These are phyloP conservation scores for Thaumatotibia leucotreta DNA, from an alignment of 1,140 invertebrate genomes.

Conservation along the genomic window DNA sequence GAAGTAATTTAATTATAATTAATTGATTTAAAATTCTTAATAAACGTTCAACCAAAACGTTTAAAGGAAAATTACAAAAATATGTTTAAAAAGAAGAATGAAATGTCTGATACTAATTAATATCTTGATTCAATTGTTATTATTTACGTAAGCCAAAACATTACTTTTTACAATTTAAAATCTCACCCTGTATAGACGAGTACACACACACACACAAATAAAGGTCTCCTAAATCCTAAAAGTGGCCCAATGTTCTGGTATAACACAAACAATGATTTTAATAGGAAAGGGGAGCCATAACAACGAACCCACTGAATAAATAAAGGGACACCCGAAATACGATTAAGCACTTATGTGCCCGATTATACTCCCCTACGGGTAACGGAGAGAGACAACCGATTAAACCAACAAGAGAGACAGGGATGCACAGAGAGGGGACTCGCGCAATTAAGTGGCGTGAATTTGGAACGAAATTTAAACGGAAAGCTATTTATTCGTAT, in stretches of 20 bases:
- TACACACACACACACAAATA: conserved; percentile 40
- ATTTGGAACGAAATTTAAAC: conserved; percentile 70
- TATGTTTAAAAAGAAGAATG: too few species aligned
- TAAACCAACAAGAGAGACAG: conserved; percentile 35
- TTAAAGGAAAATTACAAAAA: too few species aligned
- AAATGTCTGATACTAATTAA: too few species aligned
- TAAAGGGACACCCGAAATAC: conserved; percentile 62
- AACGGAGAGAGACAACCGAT: conserved; percentile 36
- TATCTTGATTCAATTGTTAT: too few species aligned
- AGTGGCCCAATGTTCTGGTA: conserved; percentile 2
- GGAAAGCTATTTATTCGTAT: conserved; percentile 71
- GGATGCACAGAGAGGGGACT: conserved; percentile 44
- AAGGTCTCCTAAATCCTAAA: conserved; percentile 31
- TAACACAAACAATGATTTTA: conserved; percentile 64
- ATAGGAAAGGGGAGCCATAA: conserved; percentile 52
- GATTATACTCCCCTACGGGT: conserved; percentile 50
- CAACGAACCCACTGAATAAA: conserved; percentile 60
- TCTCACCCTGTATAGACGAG: too few species aligned
- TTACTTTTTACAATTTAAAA: too few species aligned
- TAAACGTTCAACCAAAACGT: too few species aligned
- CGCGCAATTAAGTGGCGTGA: conserved; percentile 66
- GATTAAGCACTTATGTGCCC: conserved; percentile 73
- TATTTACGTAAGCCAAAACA: too few species aligned
- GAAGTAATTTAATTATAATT: too few species aligned
- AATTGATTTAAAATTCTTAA: too few species aligned